phyloP scores from a whole-genome alignment of 2,113 vertebrate species.

The Pachycephala philippinensis region DNA sequence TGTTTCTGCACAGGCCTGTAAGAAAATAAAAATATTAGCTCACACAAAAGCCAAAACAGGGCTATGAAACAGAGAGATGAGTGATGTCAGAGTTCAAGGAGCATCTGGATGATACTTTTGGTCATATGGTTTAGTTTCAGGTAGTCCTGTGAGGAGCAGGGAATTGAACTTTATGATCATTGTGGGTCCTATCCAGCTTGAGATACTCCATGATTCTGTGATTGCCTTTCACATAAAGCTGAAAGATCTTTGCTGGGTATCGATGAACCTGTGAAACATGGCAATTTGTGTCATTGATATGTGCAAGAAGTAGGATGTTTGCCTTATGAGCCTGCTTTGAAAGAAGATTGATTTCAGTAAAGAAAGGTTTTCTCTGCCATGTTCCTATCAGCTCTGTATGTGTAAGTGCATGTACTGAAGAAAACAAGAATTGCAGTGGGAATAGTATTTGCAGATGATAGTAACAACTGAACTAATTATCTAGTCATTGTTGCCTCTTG shows the following conservation, averaged over 20 bases:
- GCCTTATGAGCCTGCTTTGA: neutral
- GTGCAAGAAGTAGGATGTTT: neutral
- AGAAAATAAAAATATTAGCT: neutral
- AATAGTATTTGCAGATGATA: neutral
- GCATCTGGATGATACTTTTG: neutral
- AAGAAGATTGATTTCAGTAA: neutral
- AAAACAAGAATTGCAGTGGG: neutral
- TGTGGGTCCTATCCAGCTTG: neutral
- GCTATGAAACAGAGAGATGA: neutral
- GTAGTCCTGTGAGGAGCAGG: neutral
- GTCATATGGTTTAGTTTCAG: neutral
- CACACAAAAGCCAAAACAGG: neutral
- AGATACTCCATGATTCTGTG: neutral
- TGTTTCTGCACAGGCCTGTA: neutral
- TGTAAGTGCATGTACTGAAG: neutral
- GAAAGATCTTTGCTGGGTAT: neutral
- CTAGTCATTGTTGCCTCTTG: neutral
- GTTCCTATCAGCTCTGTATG: neutral
- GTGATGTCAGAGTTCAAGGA: neutral
- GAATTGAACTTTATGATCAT: neutral
- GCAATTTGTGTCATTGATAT: neutral
- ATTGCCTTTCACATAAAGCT: neutral
- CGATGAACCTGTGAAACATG: neutral
- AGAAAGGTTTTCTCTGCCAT: neutral
- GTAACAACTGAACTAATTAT: neutral